These are phyloP conservation scores for Chloroclystis v-ata DNA, from an alignment of 2,888 invertebrate species.

Conservation along the genomic window DNA sequence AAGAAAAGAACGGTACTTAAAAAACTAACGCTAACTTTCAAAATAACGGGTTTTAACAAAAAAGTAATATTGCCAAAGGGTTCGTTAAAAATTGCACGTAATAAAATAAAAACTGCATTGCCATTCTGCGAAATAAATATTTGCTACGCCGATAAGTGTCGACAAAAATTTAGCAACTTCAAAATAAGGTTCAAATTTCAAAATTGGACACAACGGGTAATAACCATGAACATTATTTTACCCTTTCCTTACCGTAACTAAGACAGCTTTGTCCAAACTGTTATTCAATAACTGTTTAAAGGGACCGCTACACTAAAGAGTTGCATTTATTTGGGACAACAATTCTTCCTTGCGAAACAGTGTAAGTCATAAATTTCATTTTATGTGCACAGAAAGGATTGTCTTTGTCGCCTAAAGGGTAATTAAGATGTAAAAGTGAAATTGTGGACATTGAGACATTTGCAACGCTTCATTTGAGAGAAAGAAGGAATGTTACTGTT, in stretches of 20 bases:
- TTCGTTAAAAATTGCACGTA: constrained; percentile 50
- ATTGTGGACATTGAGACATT: constrained; percentile 53
- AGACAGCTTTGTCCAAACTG: constrained; percentile 55
- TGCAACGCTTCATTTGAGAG: constrained; percentile 51
- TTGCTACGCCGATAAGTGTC: constrained; percentile 14
- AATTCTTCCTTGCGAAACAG: constrained; percentile 50
- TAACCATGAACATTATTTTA: constrained; percentile 47
- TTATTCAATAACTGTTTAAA: constrained; percentile 54
- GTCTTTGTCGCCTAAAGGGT: constrained; percentile 52
- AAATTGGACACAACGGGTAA: constrained; percentile 31
- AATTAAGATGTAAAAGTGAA: constrained; percentile 76
- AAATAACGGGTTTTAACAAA: constrained; percentile 22
- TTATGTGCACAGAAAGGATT: constrained; percentile 50
- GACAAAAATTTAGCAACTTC: not conserved
- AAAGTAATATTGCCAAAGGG: constrained; percentile 53
- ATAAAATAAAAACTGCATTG: constrained; percentile 54
- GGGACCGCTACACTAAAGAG: constrained; percentile 66
- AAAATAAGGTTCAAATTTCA: constrained; percentile 23
- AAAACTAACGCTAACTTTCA: not conserved
- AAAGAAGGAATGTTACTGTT: constrained; percentile 41
- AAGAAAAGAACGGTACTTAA: constrained; percentile 27
- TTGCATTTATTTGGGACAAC: constrained; percentile 67
- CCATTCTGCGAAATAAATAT: constrained; percentile 45
- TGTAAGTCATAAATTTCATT: constrained; percentile 59
- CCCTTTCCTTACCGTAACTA: constrained; percentile 67